A percentile compares a stretch with the other conserved stretches of the same genome.
phyloP scores from a whole-genome alignment of 2,888 invertebrate species.

The Ptycholaimellus sp. region DNA sequence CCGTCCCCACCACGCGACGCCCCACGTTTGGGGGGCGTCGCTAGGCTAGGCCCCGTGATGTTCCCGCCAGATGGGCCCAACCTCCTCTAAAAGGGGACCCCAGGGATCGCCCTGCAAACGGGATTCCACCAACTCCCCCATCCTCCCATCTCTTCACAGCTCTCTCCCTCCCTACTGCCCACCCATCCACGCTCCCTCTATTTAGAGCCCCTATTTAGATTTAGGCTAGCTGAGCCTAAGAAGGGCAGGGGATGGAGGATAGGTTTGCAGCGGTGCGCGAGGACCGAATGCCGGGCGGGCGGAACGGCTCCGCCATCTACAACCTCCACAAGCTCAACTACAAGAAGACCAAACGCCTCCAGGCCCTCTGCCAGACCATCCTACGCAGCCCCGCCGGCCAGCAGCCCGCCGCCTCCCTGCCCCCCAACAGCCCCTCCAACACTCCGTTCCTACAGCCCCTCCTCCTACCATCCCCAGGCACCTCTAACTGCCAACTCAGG shows the following conservation, averaged over 20 bases:
- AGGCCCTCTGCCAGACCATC: slow-evolving; percentile 17
- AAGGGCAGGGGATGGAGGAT: too few species aligned
- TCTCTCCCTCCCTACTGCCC: not conserved
- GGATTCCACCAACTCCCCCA: too few species aligned
- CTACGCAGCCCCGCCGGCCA: not conserved
- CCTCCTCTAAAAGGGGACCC: too few species aligned
- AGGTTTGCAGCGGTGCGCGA: slow-evolving; percentile 68
- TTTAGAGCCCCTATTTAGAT: not conserved
- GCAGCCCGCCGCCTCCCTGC: slow-evolving; percentile 1
- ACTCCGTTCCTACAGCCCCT: not conserved
- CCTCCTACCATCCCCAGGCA: not conserved
- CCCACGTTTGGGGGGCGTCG: too few species aligned
- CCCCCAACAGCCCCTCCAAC: not conserved
- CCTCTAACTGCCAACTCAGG: slow-evolving; percentile 22
- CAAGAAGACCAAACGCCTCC: slow-evolving; percentile 43
- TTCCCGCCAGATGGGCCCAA: too few species aligned
- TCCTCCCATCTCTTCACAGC: too few species aligned
- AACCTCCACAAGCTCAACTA: slow-evolving; percentile 96
- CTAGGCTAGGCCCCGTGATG: too few species aligned
- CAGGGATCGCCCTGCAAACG: too few species aligned
- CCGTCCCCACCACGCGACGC: too few species aligned
- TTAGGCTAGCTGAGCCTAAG: too few species aligned
- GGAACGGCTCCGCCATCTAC: slow-evolving; percentile 93
- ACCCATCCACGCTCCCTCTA: not conserved
- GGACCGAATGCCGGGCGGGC: slow-evolving; percentile 96